These are phyloP conservation scores for Chionomys nivalis DNA, from an alignment of 2,113 vertebrate species.

Conservation along the genomic window DNA sequence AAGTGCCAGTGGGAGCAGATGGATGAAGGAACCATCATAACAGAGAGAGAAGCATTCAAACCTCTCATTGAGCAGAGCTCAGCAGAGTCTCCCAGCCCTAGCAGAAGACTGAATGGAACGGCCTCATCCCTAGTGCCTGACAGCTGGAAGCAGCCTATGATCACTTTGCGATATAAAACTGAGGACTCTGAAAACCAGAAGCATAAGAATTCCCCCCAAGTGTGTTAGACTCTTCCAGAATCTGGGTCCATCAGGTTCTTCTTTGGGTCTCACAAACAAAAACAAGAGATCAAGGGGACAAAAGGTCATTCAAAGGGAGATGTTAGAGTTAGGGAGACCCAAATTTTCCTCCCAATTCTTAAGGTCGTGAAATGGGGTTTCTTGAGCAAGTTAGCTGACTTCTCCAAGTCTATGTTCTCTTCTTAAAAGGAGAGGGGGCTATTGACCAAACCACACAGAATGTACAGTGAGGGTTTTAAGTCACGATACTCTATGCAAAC, in stretches of 20 bases:
- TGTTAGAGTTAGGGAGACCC: not conserved
- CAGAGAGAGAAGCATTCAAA: not conserved
- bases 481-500: not conserved
- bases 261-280: not conserved
- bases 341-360: not conserved
- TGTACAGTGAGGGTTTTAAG: not conserved
- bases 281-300: not conserved
- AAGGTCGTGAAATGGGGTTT: not conserved
- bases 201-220: not conserved
- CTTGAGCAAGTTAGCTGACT: not conserved
- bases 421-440: not conserved
- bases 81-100: fast-evolving
- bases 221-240: not conserved
- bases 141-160: fast-evolving
- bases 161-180: fast-evolving
- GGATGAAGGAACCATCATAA: not conserved
- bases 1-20: slow-evolving; percentile 21
- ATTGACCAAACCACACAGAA: not conserved
- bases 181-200: not conserved
- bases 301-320: not conserved
- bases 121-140: not conserved
- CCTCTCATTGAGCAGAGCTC: fast-evolving
- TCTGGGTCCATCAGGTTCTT: not conserved
- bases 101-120: too few relatives aligned
- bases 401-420: not conserved